Evolutionary conservation across 1,140 invertebrate genomes (phyloP), one percentile per base, ranked within the genome.

Genomic region (Papilio glaucus): DNA sequence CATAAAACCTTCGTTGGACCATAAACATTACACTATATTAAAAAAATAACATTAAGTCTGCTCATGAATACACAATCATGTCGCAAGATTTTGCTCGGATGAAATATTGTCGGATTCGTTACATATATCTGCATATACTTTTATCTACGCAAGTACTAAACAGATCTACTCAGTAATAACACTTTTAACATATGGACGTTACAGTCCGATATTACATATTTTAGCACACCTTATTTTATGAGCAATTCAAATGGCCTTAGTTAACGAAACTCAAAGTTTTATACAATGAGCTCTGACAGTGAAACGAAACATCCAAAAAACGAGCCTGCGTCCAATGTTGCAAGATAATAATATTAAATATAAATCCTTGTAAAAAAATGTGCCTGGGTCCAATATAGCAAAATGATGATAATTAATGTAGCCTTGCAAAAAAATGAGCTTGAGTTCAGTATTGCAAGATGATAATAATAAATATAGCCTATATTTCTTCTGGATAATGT

Each of bases 1-100:
- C 53, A 73, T 75, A 79, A 74, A 49, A 75, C 79, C 63, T 75
- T 71, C 74, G 68, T 69, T 69, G 67, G 67, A 69, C 67, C 67
- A 53, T 69, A 15, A 69, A 69, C 26, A 37, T 69, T 53, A 69
- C 39, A 53, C 67, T 69, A 49, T 49, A 45, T 33, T 42, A 18
- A 41, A 67, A 42, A 69, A n/a, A 69, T n/a, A 49, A 67, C 10
- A 68, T 45, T n/a, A 53, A 62, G 18, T 39, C 15, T 41, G 18
- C n/a, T 41, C n/a, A 39, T 63, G 60, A 62, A 37, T 18, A 33
- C n/a, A 21, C 9, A 57, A 57, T 53, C 9, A 53, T 12, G 15
- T 49, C 8, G 18, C 21, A 24, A 24, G 45, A 15, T 21, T 53
- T 29, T 12, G 21, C 41, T 53, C 26, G 39, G 21, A 45, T 33